Evolutionary conservation across 1,140 invertebrate species (phyloP), one percentile per base, ranked within the genome.

Genomic region (Apis laboriosa): DNA sequence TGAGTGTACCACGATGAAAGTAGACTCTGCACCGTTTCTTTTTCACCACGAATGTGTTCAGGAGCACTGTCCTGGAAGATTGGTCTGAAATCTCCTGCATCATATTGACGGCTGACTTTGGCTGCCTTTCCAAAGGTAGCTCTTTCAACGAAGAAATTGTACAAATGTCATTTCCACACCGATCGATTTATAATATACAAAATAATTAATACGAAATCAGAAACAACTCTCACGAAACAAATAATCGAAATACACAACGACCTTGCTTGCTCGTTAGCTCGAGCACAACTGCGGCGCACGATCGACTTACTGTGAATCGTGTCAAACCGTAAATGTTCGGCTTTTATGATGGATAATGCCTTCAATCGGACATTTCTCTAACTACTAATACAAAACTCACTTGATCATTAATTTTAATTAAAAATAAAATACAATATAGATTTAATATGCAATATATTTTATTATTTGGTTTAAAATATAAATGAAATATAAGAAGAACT

Each of bases 21-120:
- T 96, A 95, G n/a, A 96, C 96, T 72, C 95, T 94, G 86, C 95
- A 95, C 84, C 95, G 94, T 92, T 96, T 96, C 85, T 95, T 96
- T 82, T 95, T 95, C 71, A 95, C 94, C 58, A 95, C 90, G 89
- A 96, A 96, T 71, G 95, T 96, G 84, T 94, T 96, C 24, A 96
- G 92, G 58, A 96, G 90, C 67, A 96, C 95, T 9, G 92, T 84
- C 51, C 87, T 84, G 21, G 84, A 90, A 56, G 83, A 70, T 5
- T 83, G 77, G 49, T 77, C 77, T 1, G 77, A 28, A 24, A 64
- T 79, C 34, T 89, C 87, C 84, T 88, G 88, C 88, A 89, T 89
- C 87, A 90, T 83, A 49, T 53, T 76, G 60, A 63, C 28, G n/a
- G 24, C 13, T 80, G 17, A 1, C 11, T 49, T 43, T 21, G 9